Base-by-base conservation (phyloP, 2,888 invertebrate genomes). In the Embidobia sp. region DNA sequence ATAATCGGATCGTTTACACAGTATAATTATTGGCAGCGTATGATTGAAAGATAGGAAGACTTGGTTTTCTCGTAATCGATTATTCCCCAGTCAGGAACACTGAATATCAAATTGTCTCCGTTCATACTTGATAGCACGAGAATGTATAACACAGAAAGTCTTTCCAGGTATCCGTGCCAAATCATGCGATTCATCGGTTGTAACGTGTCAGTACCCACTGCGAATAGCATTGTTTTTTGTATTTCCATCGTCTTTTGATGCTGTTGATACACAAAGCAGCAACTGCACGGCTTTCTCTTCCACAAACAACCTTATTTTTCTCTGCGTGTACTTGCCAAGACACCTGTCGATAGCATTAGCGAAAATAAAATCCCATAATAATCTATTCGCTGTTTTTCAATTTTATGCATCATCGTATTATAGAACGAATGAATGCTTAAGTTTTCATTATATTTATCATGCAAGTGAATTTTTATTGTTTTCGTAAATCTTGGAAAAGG, bases 161-260 rank as follows among this genome's bases (percentile, higher is more conserved):
- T 70, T 51, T 70, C 19, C 22, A 22, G 11, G 18, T 26, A 27
- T 37, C 16, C 26, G 33, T 35, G n/a, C 55, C 26, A 61, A 51
- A 59, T 51, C 49, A 26, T 33, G 33, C 53, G 18, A 11, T 61
- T 15, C 59, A 61, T 59, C 70, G 46, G 51, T 53, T 72, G 63
- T 72, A 46, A 48, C 48, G 61, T 63, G 70, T 72, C 72, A 72
- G 46, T 64, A 64, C 49, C 48, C 57, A 57, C 59, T 57, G 16
- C 73, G 29, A 57, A 18, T 49, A 18, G 48, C 64, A 59, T 73
- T 64, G 64, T 73, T 66, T 73, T 64, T 59, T 40, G 55, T 42
- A 51, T 40, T 40, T 40, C 42, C 49, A 66, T 73, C 59, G 46
- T 37, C 46, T 48, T 64, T 64, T 49, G 40, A 27, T 49, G 37